These are phyloP conservation scores for Peribatodes rhomboidaria DNA, from an alignment of 2,888 invertebrate genomes.

Conservation along the genomic window DNA sequence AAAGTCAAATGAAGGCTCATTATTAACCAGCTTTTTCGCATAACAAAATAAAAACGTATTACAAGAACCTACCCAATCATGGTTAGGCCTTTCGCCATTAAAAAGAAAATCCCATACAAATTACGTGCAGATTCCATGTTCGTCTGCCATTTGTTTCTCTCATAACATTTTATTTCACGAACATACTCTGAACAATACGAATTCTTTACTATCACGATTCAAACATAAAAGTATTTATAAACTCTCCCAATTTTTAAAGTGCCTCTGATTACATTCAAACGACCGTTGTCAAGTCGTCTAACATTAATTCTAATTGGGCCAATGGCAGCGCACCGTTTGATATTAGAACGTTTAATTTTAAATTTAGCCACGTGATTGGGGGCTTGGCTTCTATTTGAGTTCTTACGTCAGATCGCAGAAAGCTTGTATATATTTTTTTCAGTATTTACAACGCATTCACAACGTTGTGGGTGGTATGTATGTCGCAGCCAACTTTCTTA, in stretches of 20 bases:
- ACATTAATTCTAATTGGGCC: conserved; percentile 51
- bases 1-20: too few relatives aligned
- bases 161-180: conserved; percentile 10
- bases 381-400: conserved; percentile 62
- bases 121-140: conserved; percentile 6
- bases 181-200: background rate
- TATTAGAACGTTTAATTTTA: conserved; percentile 57
- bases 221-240: conserved; percentile 13
- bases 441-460: conserved; percentile 27
- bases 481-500: too few relatives aligned
- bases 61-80: too few relatives aligned
- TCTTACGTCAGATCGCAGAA: conserved; percentile 43
- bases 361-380: conserved; percentile 61
- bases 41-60: too few relatives aligned
- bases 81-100: background rate
- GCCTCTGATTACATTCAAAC: conserved; percentile 36
- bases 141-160: conserved; percentile 1
- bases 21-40: too few relatives aligned
- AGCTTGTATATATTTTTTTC: conserved; percentile 50
- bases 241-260: background rate
- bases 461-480: conserved; percentile 24
- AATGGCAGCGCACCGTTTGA: conserved; percentile 51
- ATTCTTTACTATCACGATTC: conserved; percentile 14
- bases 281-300: conserved; percentile 42
- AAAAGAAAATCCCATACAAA: background rate